phyloP scores from a whole-genome alignment of 2,888 invertebrate species.

The Flexamia atlantica region DNA sequence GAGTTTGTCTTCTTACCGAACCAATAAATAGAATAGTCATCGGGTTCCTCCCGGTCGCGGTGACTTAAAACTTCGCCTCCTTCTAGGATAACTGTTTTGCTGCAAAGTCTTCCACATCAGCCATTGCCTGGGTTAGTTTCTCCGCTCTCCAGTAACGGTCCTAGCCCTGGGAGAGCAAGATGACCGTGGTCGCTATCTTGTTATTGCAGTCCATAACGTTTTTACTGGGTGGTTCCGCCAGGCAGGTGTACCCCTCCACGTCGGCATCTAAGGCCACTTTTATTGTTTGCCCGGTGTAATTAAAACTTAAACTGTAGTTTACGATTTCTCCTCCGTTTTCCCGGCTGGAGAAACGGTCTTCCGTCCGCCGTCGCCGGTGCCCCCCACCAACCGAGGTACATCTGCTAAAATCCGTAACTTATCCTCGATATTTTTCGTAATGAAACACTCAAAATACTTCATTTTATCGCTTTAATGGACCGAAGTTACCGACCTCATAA shows the following conservation, averaged over 20 bases:
- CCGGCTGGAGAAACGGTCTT: too few relatives aligned
- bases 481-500: conserved; percentile 13
- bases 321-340: conserved; percentile 11
- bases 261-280: conserved; percentile 18
- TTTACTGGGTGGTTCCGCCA: conserved; percentile 1
- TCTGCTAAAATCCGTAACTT: not conserved
- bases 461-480: not conserved
- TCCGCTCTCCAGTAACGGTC: too few relatives aligned
- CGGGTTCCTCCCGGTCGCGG: too few relatives aligned
- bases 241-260: conserved; percentile 9
- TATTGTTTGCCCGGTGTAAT: conserved; percentile 42
- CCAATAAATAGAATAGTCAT: too few relatives aligned
- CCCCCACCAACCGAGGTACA: not conserved
- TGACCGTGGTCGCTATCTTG: conserved; percentile 1
- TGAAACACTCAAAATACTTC: not conserved
- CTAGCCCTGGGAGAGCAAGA: not conserved
- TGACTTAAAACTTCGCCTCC: too few relatives aligned
- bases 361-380: not conserved
- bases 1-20: too few relatives aligned
- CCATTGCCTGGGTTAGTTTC: too few relatives aligned
- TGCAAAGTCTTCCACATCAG: too few relatives aligned
- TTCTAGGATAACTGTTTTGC: too few relatives aligned
- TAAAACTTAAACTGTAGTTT: conserved; percentile 28
- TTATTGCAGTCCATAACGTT: conserved; percentile 27
- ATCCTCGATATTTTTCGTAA: not conserved